These are phyloP conservation scores for Steinernema carpocapsae DNA, from an alignment of 2,888 invertebrate species.

Conservation along the genomic window DNA sequence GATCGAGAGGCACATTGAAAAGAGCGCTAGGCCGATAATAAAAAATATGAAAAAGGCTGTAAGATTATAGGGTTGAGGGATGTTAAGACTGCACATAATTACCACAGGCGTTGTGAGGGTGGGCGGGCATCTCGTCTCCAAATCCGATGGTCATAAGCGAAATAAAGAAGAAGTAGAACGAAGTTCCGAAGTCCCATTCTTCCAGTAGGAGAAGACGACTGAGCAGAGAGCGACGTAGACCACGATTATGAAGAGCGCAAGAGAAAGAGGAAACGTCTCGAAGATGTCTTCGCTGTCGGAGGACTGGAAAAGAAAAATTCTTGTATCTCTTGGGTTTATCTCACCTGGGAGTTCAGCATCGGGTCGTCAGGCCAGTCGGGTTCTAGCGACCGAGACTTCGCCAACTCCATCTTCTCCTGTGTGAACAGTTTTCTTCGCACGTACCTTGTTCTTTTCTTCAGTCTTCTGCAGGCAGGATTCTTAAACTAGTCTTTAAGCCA, in stretches of 20 bases:
- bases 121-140: conserved; percentile 63
- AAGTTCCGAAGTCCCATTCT: conserved; percentile 61
- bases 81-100: conserved; percentile 26
- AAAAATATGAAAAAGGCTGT: conserved; percentile 60
- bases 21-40: conserved; percentile 60
- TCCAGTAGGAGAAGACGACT: conserved; percentile 60
- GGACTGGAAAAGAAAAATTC: background rate
- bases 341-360: background rate
- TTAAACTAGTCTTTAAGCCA: too few relatives aligned
- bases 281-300: conserved; percentile 41
- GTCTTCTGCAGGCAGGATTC: conserved; percentile 20
- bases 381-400: conserved; percentile 16
- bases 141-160: conserved; percentile 65
- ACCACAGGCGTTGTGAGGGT: conserved; percentile 61
- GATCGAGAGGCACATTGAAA: conserved; percentile 63
- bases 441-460: conserved; percentile 33
- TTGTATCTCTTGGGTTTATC: background rate
- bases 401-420: conserved; percentile 13
- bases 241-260: conserved; percentile 51
- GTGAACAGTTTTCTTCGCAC: conserved; percentile 13
- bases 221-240: conserved; percentile 60
- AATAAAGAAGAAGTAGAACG: conserved; percentile 66
- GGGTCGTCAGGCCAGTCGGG: background rate
- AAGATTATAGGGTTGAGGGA: conserved; percentile 21
- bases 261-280: conserved; percentile 44